A percentile compares a stretch with the other conserved stretches of the same genome.
These are phyloP conservation scores for Caenorhabditis brenneri DNA, from an alignment of 1,140 invertebrate genomes.

Conservation along the genomic window DNA sequence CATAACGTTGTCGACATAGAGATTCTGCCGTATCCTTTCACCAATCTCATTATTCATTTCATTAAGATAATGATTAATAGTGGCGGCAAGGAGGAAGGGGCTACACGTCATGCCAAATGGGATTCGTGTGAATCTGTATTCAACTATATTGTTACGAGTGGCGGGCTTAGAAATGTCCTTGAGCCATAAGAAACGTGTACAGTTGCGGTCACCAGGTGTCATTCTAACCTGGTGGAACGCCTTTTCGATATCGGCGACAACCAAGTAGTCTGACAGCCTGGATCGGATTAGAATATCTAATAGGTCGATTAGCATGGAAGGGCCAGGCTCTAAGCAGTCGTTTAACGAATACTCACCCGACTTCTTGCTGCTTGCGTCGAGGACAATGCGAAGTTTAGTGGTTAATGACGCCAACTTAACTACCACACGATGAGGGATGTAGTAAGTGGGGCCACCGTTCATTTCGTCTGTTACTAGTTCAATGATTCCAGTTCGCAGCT, in stretches of 20 bases:
- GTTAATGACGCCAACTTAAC: slow-evolving; percentile 57
- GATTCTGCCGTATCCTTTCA: background rate
- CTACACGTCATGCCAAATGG: slow-evolving; percentile 52
- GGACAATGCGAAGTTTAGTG: slow-evolving; percentile 70
- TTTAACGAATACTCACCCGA: slow-evolving; percentile 66
- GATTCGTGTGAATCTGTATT: slow-evolving; percentile 46
- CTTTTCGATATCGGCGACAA: slow-evolving; percentile 52
- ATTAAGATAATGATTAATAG: slow-evolving; percentile 41
- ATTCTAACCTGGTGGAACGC: slow-evolving; percentile 57
- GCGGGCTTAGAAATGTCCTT: slow-evolving; percentile 22
- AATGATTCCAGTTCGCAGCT: background rate
- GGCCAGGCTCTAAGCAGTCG: slow-evolving; percentile 61
- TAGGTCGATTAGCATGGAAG: too few species aligned
- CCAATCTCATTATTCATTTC: slow-evolving; percentile 2
- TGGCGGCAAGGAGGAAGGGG: slow-evolving; percentile 46
- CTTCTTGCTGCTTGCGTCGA: slow-evolving; percentile 68
- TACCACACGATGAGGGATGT: slow-evolving; percentile 73
- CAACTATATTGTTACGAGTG: slow-evolving; percentile 13
- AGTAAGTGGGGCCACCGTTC: slow-evolving; percentile 47
- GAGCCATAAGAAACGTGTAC: slow-evolving; percentile 56
- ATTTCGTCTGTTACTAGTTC: background rate
- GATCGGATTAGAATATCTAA: slow-evolving; percentile 45
- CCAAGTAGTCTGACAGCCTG: slow-evolving; percentile 7
- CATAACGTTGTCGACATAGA: slow-evolving; percentile 52
- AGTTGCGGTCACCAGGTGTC: slow-evolving; percentile 49